Conservation (phyloP, 2,113 vertebrate species). For the Zosterops borbonicus region DNA sequence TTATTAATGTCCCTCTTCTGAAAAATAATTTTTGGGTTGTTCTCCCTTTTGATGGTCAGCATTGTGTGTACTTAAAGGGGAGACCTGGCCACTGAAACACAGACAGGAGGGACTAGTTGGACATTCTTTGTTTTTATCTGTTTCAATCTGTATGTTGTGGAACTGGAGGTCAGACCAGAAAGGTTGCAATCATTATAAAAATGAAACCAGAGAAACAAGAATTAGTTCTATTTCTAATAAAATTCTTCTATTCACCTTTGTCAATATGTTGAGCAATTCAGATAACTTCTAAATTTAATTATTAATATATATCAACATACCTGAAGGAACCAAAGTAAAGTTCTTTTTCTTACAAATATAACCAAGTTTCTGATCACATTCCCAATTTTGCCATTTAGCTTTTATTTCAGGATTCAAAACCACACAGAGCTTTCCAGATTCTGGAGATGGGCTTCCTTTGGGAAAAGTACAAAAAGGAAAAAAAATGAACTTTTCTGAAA, state of each 20-base stretch:
- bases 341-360: constrained; percentile 90
- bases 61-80: not conserved
- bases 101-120: fast-evolving
- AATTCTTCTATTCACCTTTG: not conserved
- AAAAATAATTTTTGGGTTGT: not conserved
- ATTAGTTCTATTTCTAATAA: not conserved
- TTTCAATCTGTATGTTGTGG: not conserved
- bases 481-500: not conserved
- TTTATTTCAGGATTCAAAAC: constrained; percentile 82
- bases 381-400: constrained; percentile 86
- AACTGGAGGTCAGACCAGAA: not conserved
- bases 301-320: constrained; percentile 36
- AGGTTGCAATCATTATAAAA: not conserved
- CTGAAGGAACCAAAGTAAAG: constrained; percentile 63
- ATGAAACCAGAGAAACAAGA: not conserved
- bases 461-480: not conserved
- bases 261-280: fast-evolving
- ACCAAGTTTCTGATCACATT: constrained; percentile 85
- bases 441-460: constrained; percentile 86
- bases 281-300: not conserved
- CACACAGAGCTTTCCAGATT: constrained; percentile 81
- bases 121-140: not conserved
- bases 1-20: not conserved
- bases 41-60: not conserved
- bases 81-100: not conserved